These are phyloP conservation scores for Oreonectes daqikongensis DNA, from an alignment of 2,797 vertebrate genomes.

Conservation along the genomic window DNA sequence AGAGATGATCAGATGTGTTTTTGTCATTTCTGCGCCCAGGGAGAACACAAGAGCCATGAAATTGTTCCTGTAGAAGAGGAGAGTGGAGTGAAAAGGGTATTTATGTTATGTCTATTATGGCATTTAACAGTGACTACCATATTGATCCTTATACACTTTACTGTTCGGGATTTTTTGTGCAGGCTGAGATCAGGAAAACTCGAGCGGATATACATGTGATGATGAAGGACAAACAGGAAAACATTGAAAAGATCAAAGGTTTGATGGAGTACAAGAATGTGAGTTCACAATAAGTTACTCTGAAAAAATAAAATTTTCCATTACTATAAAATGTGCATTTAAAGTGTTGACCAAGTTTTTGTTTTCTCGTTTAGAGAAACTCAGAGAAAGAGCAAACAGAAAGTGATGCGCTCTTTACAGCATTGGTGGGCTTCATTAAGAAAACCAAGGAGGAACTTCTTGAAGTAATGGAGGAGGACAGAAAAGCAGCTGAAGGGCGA, in stretches of 20 bases:
- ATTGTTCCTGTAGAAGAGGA: conserved; percentile 13
- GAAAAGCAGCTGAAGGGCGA: neutral
- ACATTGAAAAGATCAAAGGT: neutral
- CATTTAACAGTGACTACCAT: no score
- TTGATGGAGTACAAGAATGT: neutral
- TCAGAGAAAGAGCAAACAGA: neutral
- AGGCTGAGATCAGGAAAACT: neutral
- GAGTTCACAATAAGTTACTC: neutral
- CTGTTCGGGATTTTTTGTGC: neutral
- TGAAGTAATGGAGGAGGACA: neutral
- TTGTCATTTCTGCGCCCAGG: neutral
- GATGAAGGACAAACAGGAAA: neutral
- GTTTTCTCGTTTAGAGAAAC: neutral
- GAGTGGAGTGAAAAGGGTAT: neutral
- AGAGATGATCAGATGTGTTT: neutral
- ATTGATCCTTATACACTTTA: neutral
- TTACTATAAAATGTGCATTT: neutral
- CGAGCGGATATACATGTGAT: neutral
- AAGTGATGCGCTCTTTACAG: neutral
- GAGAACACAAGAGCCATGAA: conserved; percentile 13
- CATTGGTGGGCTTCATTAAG: neutral
- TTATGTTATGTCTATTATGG: no score
- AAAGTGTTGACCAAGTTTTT: neutral
- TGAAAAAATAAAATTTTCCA: neutral
- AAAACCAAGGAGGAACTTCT: neutral